Base-by-base conservation (phyloP, 2,113 vertebrate genomes). In the Anarrhichthys ocellatus region DNA sequence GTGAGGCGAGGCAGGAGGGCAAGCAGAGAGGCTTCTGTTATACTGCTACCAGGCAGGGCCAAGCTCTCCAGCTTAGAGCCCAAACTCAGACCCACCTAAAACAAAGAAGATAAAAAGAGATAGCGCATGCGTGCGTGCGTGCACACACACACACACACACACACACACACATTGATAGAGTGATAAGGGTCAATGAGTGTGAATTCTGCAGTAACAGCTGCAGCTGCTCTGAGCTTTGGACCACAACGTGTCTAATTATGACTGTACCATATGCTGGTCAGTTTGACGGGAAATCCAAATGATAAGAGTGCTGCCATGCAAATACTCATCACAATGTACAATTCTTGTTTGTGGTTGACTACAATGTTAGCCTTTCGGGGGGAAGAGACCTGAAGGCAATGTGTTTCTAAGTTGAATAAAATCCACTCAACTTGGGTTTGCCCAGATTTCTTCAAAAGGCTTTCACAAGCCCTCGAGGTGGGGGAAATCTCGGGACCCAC, bases 11-110 rank as follows among this genome's bases (percentile, higher is more conserved):
- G 91, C 9, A 97, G 90, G 65, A 97, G 92, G 10, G 78, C 67
- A 81, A 96, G 78, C 38, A 97, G 95, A 29, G 94, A 94, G 20
- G 94, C 88, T 84, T 97, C 96, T 0, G 94, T 95, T 58, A 96
- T 83, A 17, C 95, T 96, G 91, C 95, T 95, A 2, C 94, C 94
- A 1, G 94, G 88, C 36, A 97, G 94, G 11, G 94, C 93, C 85
- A 97, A 80, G 69, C 94, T 94, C 77, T 95, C 91, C 81, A 97
- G 82, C 0, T 90, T 91, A 0, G 95, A 84, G 54, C 96, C 96
- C 56, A 97, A 75, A 46, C 76, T 80, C 75, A 80, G 2, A 3
- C 91, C 93, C 80, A 94, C 92, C 93, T 94, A 73, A 59, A 6
- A 15, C 18, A 50, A 24, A 32, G 9, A 7, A 40, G 48, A 76